Evolutionary conservation across 2,113 vertebrate species (phyloP), one percentile per base, ranked within the genome.

Genomic region (Stigmatopora nigra): DNA sequence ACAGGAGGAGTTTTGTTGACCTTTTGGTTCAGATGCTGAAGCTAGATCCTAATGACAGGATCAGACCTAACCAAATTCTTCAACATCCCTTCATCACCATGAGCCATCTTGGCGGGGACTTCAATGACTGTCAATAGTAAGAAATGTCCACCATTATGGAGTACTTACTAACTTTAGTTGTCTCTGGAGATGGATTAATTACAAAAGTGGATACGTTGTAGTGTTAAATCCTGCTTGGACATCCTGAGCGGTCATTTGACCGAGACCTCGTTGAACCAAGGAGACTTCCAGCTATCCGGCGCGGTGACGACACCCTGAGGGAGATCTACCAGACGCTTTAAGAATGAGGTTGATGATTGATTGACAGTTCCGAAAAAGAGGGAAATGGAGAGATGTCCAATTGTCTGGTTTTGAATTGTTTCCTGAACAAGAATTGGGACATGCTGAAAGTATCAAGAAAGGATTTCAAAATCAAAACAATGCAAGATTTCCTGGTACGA

Each of bases 11-110:
- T 25, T 64, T 64, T 10, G 31, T 64, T 17, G 63, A 64, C 6
- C 22, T 64, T 11, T n/a, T 64, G 31, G 63, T 36, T 31, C 51
- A 64, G 47, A 64, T 64, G 63, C 31, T 64, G 25, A 25, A 64
- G 5, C 17, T 64, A 17, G 63, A 64, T 51, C 63, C 63, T 10
- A 7, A 12, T 2, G 25, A 64, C 6, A 35, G 63, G n/a, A 64
- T 64, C 46, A 52, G 10, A 35, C 63, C 63, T 6, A 25, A 12
- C 1, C 46, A 64, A 35, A 51, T 64, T 35, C 63, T 64, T 14
- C 63, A 64, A 16, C 47, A 64, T 49, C 63, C 63, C 48, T 64
- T 64, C 31, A 49, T 64, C 17, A 64, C 63, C 9, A 52, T 64
- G 63, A 64, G 46, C 31, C 63, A 64, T 48, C 63, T 64, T 1